A percentile compares a stretch with the other conserved stretches of the same genome.
These are phyloP conservation scores for Limanda limanda DNA, from an alignment of 2,113 vertebrate genomes.

Conservation along the genomic window DNA sequence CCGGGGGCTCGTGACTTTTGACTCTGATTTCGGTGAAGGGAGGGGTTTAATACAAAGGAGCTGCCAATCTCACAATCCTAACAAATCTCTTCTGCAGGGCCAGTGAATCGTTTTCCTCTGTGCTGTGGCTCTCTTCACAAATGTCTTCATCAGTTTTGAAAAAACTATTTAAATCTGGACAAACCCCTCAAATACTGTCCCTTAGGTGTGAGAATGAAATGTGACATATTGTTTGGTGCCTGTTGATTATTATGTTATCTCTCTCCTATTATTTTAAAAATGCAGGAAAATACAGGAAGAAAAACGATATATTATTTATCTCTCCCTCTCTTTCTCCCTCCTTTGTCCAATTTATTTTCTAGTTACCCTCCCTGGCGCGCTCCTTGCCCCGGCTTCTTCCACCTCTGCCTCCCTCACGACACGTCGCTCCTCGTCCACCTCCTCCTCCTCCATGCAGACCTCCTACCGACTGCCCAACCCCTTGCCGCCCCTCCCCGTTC, in stretches of 20 bases:
- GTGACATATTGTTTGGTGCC: neutral
- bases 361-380: conserved; percentile 88
- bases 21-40: conserved; percentile 44
- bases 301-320: neutral
- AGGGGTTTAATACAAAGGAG: conserved; percentile 50
- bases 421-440: conserved; percentile 86
- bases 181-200: neutral
- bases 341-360: conserved; percentile 47
- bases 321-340: neutral
- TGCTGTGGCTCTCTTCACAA: neutral
- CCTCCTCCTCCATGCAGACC: conserved; percentile 89
- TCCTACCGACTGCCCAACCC: conserved; percentile 87
- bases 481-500: conserved; percentile 83
- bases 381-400: conserved; percentile 82
- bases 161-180: neutral
- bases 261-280: neutral
- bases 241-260: neutral
- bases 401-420: conserved; percentile 82
- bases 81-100: conserved; percentile 42
- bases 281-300: neutral
- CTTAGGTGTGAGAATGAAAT: neutral
- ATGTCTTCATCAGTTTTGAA: neutral
- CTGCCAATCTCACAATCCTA: conserved; percentile 48
- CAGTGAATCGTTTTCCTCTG: conserved; percentile 5
- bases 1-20: conserved; percentile 50